Evolutionary conservation across 1,140 invertebrate genomes (phyloP).

Genomic region (Phymastichus coffea): DNA sequence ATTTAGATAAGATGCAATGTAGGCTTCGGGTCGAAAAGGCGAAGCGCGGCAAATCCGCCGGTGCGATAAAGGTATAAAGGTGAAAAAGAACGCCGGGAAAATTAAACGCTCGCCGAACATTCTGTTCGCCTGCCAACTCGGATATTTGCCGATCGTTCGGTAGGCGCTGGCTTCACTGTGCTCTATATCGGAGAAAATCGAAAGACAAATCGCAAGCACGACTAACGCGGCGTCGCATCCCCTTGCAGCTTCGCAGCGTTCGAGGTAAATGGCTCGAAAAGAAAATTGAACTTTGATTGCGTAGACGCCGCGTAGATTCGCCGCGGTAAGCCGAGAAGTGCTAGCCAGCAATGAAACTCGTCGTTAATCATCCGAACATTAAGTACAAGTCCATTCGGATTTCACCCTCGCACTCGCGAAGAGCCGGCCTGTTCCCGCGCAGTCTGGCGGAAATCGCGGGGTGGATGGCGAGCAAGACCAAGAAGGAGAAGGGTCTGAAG

Average conservation of each 20-base stretch:
- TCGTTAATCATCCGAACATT: conserved; percentile 8
- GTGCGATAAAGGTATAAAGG: too few relatives aligned
- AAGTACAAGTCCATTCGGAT: conserved; percentile 4
- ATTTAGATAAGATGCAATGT: too few relatives aligned
- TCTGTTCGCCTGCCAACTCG: conserved; percentile 43
- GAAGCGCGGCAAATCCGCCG: conserved; percentile 35
- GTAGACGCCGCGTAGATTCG: too few relatives aligned
- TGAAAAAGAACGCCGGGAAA: conserved; percentile 57
- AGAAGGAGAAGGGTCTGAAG: conserved; percentile 42
- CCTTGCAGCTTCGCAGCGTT: too few relatives aligned
- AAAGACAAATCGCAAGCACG: too few relatives aligned
- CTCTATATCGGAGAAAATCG: conserved; percentile 20
- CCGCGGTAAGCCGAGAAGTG: too few relatives aligned
- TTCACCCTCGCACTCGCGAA: not conserved
- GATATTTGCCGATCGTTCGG: conserved; percentile 41
- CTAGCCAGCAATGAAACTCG: not conserved
- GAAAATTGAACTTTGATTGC: too few relatives aligned
- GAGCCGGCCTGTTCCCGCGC: not conserved
- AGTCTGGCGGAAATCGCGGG: conserved; percentile 6
- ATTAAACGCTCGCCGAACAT: conserved; percentile 52
- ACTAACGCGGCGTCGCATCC: too few relatives aligned
- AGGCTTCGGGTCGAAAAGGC: too few relatives aligned
- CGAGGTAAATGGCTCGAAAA: too few relatives aligned
- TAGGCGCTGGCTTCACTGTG: conserved; percentile 23
- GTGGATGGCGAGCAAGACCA: not conserved